Evolutionary conservation across 53 echinoderm and acorn worm species (phyloP).

Genomic region (Zoroaster sp.): DNA sequence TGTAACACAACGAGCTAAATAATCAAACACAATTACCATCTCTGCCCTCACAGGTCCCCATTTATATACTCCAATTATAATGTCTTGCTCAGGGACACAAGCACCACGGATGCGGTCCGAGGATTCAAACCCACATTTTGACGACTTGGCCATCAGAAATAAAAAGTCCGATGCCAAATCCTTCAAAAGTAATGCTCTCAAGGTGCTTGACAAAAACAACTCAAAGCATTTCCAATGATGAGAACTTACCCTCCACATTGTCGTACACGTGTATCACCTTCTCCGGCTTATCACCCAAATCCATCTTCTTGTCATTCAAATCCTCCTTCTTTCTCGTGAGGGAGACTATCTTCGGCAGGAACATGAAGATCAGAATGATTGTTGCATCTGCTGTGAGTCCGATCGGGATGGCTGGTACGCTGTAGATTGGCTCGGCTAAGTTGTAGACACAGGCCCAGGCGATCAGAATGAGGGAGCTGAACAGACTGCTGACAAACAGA

Average conservation of each 20-base stretch:
- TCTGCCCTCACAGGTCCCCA: too few species aligned
- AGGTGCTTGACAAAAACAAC: too few species aligned
- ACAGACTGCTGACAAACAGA: constrained; percentile 50
- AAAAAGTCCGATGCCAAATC: too few species aligned
- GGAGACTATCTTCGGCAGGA: constrained; percentile 55
- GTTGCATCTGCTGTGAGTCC: constrained; percentile 75
- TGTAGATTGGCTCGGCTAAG: constrained; percentile 39
- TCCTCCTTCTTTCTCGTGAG: background rate
- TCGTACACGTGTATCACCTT: background rate
- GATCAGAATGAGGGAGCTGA: constrained; percentile 62
- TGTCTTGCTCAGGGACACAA: too few species aligned
- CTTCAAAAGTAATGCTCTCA: too few species aligned
- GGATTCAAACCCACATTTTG: too few species aligned
- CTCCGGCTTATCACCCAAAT: background rate
- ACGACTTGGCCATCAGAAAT: too few species aligned
- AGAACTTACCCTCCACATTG: background rate
- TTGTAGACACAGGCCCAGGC: constrained; percentile 73
- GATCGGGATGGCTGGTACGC: constrained; percentile 66
- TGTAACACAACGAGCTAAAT: too few species aligned
- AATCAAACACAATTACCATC: too few species aligned
- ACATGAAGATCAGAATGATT: constrained; percentile 58
- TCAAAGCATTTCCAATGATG: too few species aligned
- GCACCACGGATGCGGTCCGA: too few species aligned
- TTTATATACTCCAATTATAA: too few species aligned
- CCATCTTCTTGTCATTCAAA: background rate